A percentile compares a stretch with the other conserved stretches of the same genome.
phyloP scores from a whole-genome alignment of 1,140 invertebrate genomes.

The Onthophagus taurus region DNA sequence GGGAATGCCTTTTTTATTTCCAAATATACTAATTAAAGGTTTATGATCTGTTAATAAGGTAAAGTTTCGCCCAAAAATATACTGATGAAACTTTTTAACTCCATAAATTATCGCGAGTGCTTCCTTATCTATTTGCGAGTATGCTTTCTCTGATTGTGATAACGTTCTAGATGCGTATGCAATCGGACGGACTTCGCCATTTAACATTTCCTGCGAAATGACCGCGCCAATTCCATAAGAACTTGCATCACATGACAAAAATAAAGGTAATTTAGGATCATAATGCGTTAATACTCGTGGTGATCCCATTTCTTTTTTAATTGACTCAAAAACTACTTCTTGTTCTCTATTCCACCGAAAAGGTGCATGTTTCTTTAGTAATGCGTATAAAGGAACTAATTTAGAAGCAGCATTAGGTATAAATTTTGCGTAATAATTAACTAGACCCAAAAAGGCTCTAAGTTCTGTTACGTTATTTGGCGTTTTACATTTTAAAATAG shows the following conservation, averaged over 20 bases:
- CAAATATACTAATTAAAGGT: slow-evolving; percentile 11
- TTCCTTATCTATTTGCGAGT: slow-evolving; percentile 15
- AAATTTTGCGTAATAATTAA: slow-evolving; percentile 11
- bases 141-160: slow-evolving; percentile 10
- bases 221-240: slow-evolving; percentile 10
- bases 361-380: slow-evolving; percentile 8
- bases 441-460: background rate
- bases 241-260: slow-evolving; percentile 8
- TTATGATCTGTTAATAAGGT: slow-evolving; percentile 13
- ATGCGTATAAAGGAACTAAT: slow-evolving; percentile 3
- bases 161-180: background rate
- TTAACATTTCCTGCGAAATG: slow-evolving; percentile 17
- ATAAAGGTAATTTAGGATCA: slow-evolving; percentile 9
- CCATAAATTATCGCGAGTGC: slow-evolving; percentile 6
- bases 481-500: background rate
- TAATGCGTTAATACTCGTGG: slow-evolving; percentile 1
- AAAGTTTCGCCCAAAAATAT: slow-evolving; percentile 10
- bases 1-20: background rate
- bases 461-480: slow-evolving; percentile 3
- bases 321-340: slow-evolving; percentile 1
- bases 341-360: slow-evolving; percentile 2
- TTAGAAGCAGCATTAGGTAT: background rate
- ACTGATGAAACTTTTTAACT: slow-evolving; percentile 3
- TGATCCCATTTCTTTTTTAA: background rate
- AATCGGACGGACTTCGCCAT: slow-evolving; percentile 1